Percentiles rank a stretch among this genome's conserved stretches.
These are phyloP conservation scores for Chrosomus eos DNA, from an alignment of 2,797 vertebrate species.

Conservation along the genomic window DNA sequence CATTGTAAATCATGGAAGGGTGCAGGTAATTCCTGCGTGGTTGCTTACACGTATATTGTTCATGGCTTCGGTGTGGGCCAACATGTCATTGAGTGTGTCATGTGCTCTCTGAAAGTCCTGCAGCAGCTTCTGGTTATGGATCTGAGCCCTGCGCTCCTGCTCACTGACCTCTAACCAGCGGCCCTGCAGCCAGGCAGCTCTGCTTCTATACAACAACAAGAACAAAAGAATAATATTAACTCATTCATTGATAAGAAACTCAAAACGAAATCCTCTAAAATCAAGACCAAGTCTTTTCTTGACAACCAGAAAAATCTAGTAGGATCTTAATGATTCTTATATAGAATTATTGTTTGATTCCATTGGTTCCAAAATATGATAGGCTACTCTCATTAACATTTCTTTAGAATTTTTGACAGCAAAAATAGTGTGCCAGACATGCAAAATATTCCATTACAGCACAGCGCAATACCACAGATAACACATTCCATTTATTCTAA, in stretches of 20 bases:
- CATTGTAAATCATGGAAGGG: background rate
- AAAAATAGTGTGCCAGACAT: background rate
- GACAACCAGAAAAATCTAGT: background rate
- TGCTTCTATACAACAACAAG: constrained; percentile 54
- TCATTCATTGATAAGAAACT: background rate
- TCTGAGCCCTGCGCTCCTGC: constrained; percentile 68
- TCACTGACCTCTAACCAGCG: constrained; percentile 72
- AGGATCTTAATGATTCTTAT: background rate
- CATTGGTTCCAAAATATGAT: background rate
- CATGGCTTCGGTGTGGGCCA: constrained; percentile 73
- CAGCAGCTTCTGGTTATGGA: constrained; percentile 74
- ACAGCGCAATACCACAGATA: background rate
- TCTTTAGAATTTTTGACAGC: background rate
- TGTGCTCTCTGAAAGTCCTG: constrained; percentile 79
- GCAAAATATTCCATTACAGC: background rate
- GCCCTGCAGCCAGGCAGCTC: constrained; percentile 65
- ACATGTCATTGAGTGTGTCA: constrained; percentile 70
- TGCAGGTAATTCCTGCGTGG: background rate
- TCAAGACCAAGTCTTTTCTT: background rate
- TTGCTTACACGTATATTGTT: constrained; percentile 73
- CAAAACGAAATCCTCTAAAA: background rate
- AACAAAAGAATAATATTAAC: background rate
- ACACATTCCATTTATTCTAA: background rate
- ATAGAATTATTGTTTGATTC: background rate
- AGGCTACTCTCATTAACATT: background rate